Evolutionary conservation across 2,888 invertebrate genomes (phyloP).

Genomic region (Pherbina coryleti): DNA sequence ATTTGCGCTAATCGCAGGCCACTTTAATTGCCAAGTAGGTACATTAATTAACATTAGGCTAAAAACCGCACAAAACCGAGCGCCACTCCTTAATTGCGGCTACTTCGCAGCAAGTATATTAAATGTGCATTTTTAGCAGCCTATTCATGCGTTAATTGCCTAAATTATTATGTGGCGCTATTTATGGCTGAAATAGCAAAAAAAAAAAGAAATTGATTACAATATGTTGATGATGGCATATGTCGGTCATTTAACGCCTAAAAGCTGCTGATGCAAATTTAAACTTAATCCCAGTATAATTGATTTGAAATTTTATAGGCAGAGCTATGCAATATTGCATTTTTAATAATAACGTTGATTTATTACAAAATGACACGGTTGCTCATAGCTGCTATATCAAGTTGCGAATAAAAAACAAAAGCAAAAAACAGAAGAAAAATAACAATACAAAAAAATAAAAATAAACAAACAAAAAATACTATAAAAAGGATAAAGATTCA

Average conservation of each 20-base stretch:
- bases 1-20: background rate
- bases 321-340: too few species aligned
- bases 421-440: too few species aligned
- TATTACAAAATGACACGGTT: too few species aligned
- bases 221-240: background rate
- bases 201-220: background rate
- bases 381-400: too few species aligned
- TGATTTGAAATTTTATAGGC: background rate
- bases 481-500: too few species aligned
- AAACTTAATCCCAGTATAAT: background rate
- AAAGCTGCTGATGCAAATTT: background rate
- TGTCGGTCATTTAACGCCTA: conserved; percentile 3
- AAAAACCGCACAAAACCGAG: background rate
- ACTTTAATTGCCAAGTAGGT: background rate
- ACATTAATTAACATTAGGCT: background rate
- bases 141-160: conserved; percentile 8
- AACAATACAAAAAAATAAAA: too few species aligned
- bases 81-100: background rate
- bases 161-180: background rate
- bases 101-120: background rate
- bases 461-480: too few species aligned
- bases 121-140: background rate
- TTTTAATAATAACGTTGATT: too few species aligned
- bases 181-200: background rate
- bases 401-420: too few species aligned